Conservation (phyloP, 2,113 vertebrate species). For the Motacilla tschutschensis region DNA sequence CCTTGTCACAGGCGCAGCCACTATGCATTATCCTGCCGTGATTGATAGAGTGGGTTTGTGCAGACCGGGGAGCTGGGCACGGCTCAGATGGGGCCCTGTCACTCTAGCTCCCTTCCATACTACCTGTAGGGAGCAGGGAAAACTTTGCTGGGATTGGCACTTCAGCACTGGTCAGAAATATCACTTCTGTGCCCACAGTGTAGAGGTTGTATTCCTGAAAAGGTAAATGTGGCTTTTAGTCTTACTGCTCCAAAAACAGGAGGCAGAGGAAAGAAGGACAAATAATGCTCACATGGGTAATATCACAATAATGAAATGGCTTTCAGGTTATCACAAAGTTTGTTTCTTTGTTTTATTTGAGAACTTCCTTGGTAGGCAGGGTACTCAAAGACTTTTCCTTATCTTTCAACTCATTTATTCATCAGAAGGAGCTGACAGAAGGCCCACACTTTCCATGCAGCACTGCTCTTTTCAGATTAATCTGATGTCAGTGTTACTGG, state of each 20-base stretch:
- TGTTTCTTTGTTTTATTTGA: background rate
- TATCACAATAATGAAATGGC: background rate
- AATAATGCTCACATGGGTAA: background rate
- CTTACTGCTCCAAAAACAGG: background rate
- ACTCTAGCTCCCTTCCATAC: slow-evolving; percentile 63
- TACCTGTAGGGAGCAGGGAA: slow-evolving; percentile 73
- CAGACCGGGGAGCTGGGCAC: slow-evolving; percentile 66
- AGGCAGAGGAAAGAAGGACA: background rate
- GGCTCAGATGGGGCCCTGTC: slow-evolving; percentile 75
- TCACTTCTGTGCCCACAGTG: background rate
- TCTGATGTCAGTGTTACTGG: background rate
- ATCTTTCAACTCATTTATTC: background rate
- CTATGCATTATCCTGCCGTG: slow-evolving; percentile 79
- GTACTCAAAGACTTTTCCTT: background rate
- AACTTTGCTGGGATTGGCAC: slow-evolving; percentile 59
- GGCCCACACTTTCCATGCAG: background rate
- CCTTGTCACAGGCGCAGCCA: slow-evolving; percentile 80
- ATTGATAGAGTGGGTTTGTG: slow-evolving; percentile 84
- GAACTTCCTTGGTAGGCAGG: background rate
- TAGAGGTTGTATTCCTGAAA: slow-evolving; percentile 39
- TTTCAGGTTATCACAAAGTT: background rate
- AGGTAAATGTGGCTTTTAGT: slow-evolving; percentile 29
- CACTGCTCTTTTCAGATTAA: background rate
- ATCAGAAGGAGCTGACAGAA: background rate
- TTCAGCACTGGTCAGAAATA: slow-evolving; percentile 32